Evolutionary conservation across 2,113 vertebrate species (phyloP).

Genomic region (Furnarius figulus): DNA sequence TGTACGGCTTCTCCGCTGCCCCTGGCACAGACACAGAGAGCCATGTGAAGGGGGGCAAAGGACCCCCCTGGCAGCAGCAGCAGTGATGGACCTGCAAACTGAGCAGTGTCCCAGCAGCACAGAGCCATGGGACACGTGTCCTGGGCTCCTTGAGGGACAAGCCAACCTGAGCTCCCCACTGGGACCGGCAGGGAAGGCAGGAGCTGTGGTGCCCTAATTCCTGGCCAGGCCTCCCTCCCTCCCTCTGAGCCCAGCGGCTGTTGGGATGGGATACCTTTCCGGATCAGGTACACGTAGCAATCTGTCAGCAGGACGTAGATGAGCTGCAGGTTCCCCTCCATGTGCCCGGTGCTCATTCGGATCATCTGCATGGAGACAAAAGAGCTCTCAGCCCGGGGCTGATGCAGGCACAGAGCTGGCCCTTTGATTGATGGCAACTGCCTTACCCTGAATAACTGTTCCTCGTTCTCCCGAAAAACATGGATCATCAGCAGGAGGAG

Average conservation of each 20-base stretch:
- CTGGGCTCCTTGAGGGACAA: neutral
- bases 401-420: neutral
- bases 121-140: accelerated
- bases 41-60: neutral
- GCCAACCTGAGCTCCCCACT: neutral
- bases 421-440: accelerated
- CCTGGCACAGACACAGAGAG: conserved; percentile 75
- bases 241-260: neutral
- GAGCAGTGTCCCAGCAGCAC: neutral
- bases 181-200: neutral
- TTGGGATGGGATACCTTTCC: conserved; percentile 81
- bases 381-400: neutral
- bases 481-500: conserved; percentile 98
- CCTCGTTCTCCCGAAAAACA: conserved; percentile 95
- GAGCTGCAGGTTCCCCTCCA: conserved; percentile 95
- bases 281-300: conserved; percentile 92
- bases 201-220: neutral
- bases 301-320: conserved; percentile 93
- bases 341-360: conserved; percentile 95
- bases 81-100: neutral
- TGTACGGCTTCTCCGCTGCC: conserved; percentile 95
- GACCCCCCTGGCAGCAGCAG: neutral
- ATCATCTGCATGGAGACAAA: conserved; percentile 82
- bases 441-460: conserved; percentile 92
- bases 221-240: neutral